Conservation (phyloP, 2,113 vertebrate species). For the Forbesichthys agassizii region DNA sequence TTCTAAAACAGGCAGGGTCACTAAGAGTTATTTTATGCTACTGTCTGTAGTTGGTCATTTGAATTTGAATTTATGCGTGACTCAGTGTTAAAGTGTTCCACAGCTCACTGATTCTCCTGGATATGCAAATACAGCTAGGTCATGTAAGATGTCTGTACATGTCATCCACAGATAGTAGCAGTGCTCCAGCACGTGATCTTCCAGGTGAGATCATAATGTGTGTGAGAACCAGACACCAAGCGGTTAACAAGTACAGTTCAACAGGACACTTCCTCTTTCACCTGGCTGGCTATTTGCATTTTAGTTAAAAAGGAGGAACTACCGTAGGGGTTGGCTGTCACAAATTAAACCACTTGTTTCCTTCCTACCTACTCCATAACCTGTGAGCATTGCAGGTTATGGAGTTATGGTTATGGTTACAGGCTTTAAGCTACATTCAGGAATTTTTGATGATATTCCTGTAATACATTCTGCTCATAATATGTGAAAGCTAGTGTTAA, state of each 20-base stretch:
- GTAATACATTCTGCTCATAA: too few relatives aligned
- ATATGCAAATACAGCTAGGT: slow-evolving; percentile 38
- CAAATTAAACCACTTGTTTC: not conserved
- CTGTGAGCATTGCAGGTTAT: not conserved
- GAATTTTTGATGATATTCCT: too few relatives aligned
- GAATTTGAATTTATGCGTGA: not conserved
- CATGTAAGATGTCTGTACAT: slow-evolving; percentile 6
- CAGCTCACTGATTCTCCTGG: not conserved
- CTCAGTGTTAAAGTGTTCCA: not conserved
- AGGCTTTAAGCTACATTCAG: too few relatives aligned
- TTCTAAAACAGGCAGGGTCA: slow-evolving; percentile 36
- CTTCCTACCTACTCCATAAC: slow-evolving; percentile 31
- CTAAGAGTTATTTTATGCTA: slow-evolving; percentile 15
- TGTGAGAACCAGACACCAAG: not conserved
- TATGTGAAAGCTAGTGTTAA: too few relatives aligned
- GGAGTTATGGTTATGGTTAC: too few relatives aligned
- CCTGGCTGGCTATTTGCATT: slow-evolving; percentile 57
- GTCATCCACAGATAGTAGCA: not conserved
- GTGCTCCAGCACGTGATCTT: not conserved
- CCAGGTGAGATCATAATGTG: not conserved
- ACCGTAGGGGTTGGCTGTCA: slow-evolving; percentile 14
- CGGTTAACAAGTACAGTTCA: slow-evolving; percentile 18
- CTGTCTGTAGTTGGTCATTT: slow-evolving; percentile 10
- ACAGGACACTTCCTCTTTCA: slow-evolving; percentile 61
- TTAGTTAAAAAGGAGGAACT: slow-evolving; percentile 40